Evolutionary conservation across 2,888 invertebrate genomes (phyloP).

Genomic region (Tyria jacobaeae): DNA sequence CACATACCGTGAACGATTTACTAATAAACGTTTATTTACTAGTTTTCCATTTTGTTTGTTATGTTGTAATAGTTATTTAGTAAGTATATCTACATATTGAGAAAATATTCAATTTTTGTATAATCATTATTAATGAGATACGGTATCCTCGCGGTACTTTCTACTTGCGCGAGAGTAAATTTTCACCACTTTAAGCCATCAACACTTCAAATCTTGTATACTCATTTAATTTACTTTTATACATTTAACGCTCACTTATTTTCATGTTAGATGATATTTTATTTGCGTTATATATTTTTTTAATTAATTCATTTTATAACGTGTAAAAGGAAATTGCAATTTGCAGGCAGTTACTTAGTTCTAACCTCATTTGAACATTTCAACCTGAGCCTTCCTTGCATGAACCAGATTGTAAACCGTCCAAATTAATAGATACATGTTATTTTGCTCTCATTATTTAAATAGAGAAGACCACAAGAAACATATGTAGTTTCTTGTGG

Average conservation of each 20-base stretch:
- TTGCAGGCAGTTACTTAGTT: neutral
- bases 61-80: too few relatives aligned
- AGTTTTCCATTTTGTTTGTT: conserved; percentile 29
- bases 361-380: too few relatives aligned
- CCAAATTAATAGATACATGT: neutral
- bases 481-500: conserved; percentile 25
- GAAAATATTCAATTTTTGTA: conserved; percentile 51
- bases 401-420: neutral
- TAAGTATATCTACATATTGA: conserved; percentile 2
- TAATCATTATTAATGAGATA: conserved; percentile 59
- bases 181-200: conserved; percentile 58
- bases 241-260: neutral
- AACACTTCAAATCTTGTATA: conserved; percentile 38
- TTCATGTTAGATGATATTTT: neutral
- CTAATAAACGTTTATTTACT: conserved; percentile 47
- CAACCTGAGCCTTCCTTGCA: too few relatives aligned
- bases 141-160: conserved; percentile 62
- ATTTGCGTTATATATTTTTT: neutral
- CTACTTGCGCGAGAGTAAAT: conserved; percentile 60
- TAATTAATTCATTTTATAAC: too few relatives aligned
- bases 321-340: neutral
- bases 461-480: too few relatives aligned
- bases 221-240: conserved; percentile 2
- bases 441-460: too few relatives aligned
- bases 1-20: conserved; percentile 52